Evolutionary conservation across 1,140 invertebrate species (phyloP), one percentile per base, ranked within the genome.

Genomic region (Hermetia illucens): DNA sequence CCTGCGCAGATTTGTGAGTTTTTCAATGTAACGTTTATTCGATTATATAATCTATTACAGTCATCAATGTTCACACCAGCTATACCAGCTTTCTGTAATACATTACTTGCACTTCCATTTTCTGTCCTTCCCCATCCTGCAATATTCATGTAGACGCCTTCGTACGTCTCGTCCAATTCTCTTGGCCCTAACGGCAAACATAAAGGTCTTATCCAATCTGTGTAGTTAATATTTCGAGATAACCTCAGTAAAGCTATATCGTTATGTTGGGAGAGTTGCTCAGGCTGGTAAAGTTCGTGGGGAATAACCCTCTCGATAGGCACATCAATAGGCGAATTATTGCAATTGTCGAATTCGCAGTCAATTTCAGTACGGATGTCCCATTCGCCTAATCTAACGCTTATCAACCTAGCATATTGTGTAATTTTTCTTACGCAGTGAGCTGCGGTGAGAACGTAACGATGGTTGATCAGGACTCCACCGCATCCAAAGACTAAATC

Each of bases 121-220:
- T 73, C 70, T 4, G 71, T 72, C 44, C 62, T 68, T 12, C 79
- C 79, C 78, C 78, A 82, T 6, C 79, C 79, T 9, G 77, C 72
- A 0, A 75, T 70, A 27, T 62, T 62, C 0, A 77, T 54, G n/a
- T 15, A 16, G 3, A 15, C 8, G 4, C 64, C 62, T 3, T 49
- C 41, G 22, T 61, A 62, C 0, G 64, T 64, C 39, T 70, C 66
- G 21, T 54, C 30, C 1, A 57, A 63, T 0, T 48, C 17, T 9
- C 50, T 37, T 4, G 49, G 50, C 18, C 52, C 58, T 21, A 47
- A 44, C 4, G 79, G 79, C 1, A 86, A 48, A 44, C 82, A 85
- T 22, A 83, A 71, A 0, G 81, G 77, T 48, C 68, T 65, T n/a
- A 85, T 68, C 40, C 61, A 70, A 32, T 66, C 38, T 34, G 61